Evolutionary conservation across 2,797 vertebrate genomes (phyloP), one percentile per base, ranked within the genome.

Genomic region (Salmo trutta): DNA sequence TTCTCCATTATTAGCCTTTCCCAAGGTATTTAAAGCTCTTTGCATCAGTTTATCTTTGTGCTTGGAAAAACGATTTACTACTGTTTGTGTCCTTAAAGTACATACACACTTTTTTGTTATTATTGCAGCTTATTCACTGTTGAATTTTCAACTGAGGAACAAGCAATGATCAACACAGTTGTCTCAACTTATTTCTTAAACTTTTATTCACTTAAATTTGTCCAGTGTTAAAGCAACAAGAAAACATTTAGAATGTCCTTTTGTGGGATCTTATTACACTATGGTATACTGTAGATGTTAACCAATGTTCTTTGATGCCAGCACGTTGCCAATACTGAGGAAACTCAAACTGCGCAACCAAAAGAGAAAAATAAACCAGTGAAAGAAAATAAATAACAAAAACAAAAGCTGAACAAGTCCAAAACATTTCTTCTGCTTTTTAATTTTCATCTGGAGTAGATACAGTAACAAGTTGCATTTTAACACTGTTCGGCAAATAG

Each of bases 241-340:
- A 97, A 97, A 98, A 98, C 97, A 98, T 96, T 96, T 95, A 97
- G 95, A 95, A 97, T 97, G 96, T 99, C 98, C 98, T 98, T 99
- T 99, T 97, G 97, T 98, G 97, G 96, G 96, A 95, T 97, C 97
- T 95, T 95, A 95, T 96, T 97, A 98, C 96, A 97, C 94, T 95
- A 91, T 93, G 95, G 92, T 96, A 94, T 92, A 92, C 89, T 84
- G 85, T 96, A 96, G 96, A 97, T 96, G 97, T 98, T 97, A 98
- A 98, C 97, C 93, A 93, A 96, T 96, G 97, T 96, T 98, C 96
- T 97, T 96, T 97, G 96, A 98, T 96, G 96, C 96, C 96, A 97
- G 97, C 96, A 97, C 93, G 90, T 95, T 96, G 96, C 95, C 95
- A 95, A 95, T 96, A 96, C 94, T 95, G 96, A 97, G 96, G 94